Evolutionary conservation across 1,140 invertebrate species (phyloP), one percentile per base, ranked within the genome.

Genomic region (Melanaphis sacchari): DNA sequence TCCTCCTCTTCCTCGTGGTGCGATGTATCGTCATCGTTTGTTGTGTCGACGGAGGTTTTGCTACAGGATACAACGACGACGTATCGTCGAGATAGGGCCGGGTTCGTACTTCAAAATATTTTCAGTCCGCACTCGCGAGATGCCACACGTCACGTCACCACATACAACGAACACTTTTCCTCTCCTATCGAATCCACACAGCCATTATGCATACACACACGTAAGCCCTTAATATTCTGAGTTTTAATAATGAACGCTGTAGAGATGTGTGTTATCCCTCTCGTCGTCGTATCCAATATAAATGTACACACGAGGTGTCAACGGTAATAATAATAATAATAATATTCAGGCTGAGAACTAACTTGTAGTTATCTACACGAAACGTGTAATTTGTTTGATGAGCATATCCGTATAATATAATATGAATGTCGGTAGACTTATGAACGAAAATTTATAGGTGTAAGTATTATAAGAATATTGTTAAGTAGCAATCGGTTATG

Each of bases 91-190:
- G 46, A 49, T 18, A 36, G 43, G 43, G 43, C 8, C 15, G 85
- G 0, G 6, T 9, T 15, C 31, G 31, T 43, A 21, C 21, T 40
- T 38, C 82, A 84, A 88, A 52, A 88, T 88, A 88, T 88, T 49
- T 49, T n/a, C n/a, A 15, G 43, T 31, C n/a, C 43, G 46, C 40
- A 0, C 43, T 36, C 26, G 18, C 87, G n/a, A 88, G 87, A 52
- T 41, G 81, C 59, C 59, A 43, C 90, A 31, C 90, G 59, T 91
- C 90, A 81, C 41, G 90, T 91, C 66, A 90, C 52, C 59, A 81
- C 41, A 91, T 81, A 38, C 66, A 41, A 81, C 90, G 31, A 46
- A n/a, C 31, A 76, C 31, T 66, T 4, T 66, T 81, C 54, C 31
- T 36, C 87, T 91, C 6, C 40, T 40, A 24, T 84, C 82, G 82